Percentiles rank a stretch among this genome's conserved stretches.
These are phyloP conservation scores for Lophochroa leadbeateri DNA, from an alignment of 2,113 vertebrate species.

Conservation along the genomic window DNA sequence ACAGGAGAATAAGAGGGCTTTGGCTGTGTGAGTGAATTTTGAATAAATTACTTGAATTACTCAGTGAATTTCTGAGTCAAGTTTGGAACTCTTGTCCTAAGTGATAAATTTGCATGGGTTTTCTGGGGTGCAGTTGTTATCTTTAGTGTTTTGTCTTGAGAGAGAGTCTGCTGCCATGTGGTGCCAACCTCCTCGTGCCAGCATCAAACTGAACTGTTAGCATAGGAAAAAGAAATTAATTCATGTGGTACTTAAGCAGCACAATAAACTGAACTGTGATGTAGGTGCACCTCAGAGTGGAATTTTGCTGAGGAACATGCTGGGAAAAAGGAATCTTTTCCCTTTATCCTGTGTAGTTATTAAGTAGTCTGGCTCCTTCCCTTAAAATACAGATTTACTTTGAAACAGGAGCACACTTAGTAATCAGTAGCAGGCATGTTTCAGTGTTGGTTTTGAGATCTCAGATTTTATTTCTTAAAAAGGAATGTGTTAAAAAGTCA, in stretches of 20 bases:
- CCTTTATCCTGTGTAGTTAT: background rate
- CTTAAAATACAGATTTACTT: background rate
- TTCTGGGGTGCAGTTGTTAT: background rate
- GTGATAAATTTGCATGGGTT: background rate
- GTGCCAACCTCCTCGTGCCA: background rate
- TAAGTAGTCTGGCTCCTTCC: background rate
- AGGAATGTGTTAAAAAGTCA: background rate
- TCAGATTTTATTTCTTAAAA: background rate
- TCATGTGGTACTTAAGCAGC: background rate
- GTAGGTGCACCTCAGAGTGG: background rate
- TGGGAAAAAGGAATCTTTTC: background rate
- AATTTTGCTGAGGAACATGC: background rate
- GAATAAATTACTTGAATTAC: background rate
- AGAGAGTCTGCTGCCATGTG: background rate
- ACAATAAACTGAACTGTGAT: background rate
- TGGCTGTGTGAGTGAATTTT: background rate
- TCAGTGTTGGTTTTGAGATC: background rate
- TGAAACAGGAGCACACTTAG: background rate
- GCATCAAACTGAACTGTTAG: background rate
- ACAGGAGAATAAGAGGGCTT: background rate
- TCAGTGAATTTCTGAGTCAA: background rate
- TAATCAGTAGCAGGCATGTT: background rate
- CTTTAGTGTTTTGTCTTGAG: background rate
- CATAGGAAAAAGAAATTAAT: background rate
- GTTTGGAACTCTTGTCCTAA: background rate